Evolutionary conservation across 23 tunicate genomes (phyloP), one percentile per base, ranked within the genome.

Genomic region (Ascidia mentula): DNA sequence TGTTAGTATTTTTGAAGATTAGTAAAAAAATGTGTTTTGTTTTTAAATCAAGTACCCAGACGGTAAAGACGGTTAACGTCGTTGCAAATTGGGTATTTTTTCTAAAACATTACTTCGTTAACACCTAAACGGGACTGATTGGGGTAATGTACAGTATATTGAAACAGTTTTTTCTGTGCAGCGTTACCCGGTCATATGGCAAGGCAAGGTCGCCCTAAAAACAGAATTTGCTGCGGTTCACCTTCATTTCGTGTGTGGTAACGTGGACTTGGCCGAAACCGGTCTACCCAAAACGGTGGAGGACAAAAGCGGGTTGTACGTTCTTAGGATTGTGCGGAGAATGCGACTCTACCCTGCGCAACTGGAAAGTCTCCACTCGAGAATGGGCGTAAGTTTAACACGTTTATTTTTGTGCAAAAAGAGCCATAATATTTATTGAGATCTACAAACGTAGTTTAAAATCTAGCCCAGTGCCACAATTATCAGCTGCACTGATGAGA

Each of bases 181-280:
- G 98, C 89, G 98, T n/a, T 93, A 93, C 46, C 98, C 98, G 26
- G 82, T 93, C 46, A 82, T 95, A 30, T 95, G 99, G 99, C 99
- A 95, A 80, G 99, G 99, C 20, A 72, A 81, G 8, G 30, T 95
- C 53, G 87, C 85, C 3, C 46, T 95, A 32, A 90, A 90, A 79
- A 90, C 60, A 45, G 94, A 95, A 42, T 78, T 80, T 15, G 99
- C 99, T 0, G 91, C 92, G 0, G 96, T 95, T 0, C 99, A 95
- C 38, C 80, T 94, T 34, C 96, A 95, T 74, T 95, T 45, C 77
- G 85, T 95, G 7, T 74, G 89, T 65, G 98, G 98, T 0, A 86
- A 88, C 80, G 7, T 77, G 45, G 45, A 59, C 18, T 36, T 79
- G 26, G 93, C 83, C 8, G 76, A 83, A 8, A 82, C 90, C 34